Evolutionary conservation across 2,113 vertebrate species (phyloP), one percentile per base, ranked within the genome.

Genomic region (Misgurnus anguillicaudatus): DNA sequence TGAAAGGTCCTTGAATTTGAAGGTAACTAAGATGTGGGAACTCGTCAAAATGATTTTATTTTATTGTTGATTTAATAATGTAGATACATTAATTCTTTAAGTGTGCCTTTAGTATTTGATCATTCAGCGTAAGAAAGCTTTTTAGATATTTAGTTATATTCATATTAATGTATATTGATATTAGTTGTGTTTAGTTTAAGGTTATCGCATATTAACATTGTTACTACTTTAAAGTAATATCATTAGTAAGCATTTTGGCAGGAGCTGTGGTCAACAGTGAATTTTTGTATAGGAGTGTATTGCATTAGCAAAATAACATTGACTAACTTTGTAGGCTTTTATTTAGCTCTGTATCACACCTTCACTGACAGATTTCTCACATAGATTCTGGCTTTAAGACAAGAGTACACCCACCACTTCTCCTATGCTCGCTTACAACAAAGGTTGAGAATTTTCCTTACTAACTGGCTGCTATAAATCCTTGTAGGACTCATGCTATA

Each of bases 311-410:
- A 63, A 53, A 65, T 73, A 80, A 51, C 2, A 38, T 38, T 58
- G 71, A 11, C 38, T 41, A 6, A 64, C 19, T 70, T 19, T 71
- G 39, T 78, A 21, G 68, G 75, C 64, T 51, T 61, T 58, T 63
- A 31, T 80, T 68, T 83, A 80, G 67, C 78, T 75, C 41, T 13
- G 58, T 77, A 73, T 77, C 78, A 75, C 78, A 80, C 78, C 64
- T 73, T 83, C 73, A 61, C 58, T 77, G 78, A 75, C 62, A 63
- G 82, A 77, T 75, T 77, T 80, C 39, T 57, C 77, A 70, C 70
- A 63, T 72, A 57, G 65, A 64, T 16, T 66, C 77, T 80, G 72
- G 74, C 77, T 57, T 24, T 61, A 41, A 74, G 72, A 80, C 24
- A 38, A 61, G 60, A 75, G 57, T 60, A 76, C 67, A 67, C 77